Evolutionary conservation across 2,888 invertebrate species (phyloP).

Genomic region (Eupeodes luniger): DNA sequence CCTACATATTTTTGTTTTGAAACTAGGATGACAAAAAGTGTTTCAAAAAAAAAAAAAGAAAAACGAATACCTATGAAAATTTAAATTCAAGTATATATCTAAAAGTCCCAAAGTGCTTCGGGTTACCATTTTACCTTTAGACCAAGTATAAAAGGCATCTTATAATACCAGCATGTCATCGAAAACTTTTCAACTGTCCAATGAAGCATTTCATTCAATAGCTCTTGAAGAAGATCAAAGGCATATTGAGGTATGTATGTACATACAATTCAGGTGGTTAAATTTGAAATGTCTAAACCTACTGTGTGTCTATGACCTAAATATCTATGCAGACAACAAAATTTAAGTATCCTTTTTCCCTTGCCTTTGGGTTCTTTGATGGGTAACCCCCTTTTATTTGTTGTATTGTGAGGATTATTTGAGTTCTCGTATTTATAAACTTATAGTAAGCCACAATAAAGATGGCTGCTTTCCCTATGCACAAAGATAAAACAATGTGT

Average conservation of each 20-base stretch:
- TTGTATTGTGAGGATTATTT: background rate
- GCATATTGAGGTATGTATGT: background rate
- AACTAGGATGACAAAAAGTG: background rate
- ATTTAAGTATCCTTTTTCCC: background rate
- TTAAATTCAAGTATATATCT: background rate
- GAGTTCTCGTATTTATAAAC: background rate
- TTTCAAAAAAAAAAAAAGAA: background rate
- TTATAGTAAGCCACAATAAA: background rate
- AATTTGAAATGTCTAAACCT: conserved; percentile 1
- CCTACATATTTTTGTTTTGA: background rate
- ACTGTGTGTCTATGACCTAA: conserved; percentile 12
- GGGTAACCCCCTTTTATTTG: background rate
- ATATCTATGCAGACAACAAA: background rate
- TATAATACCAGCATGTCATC: background rate
- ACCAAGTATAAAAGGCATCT: background rate
- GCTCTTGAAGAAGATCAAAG: conserved; percentile 10
- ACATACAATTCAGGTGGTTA: background rate
- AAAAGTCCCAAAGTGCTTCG: background rate
- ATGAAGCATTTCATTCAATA: background rate
- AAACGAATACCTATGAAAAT: background rate
- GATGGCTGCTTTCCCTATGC: too few relatives aligned
- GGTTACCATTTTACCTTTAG: background rate
- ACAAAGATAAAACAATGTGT: background rate
- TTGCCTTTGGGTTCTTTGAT: background rate
- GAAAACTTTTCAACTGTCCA: conserved; percentile 16